Evolutionary conservation across 2,888 invertebrate species (phyloP).

Genomic region (Lottia scabra): DNA sequence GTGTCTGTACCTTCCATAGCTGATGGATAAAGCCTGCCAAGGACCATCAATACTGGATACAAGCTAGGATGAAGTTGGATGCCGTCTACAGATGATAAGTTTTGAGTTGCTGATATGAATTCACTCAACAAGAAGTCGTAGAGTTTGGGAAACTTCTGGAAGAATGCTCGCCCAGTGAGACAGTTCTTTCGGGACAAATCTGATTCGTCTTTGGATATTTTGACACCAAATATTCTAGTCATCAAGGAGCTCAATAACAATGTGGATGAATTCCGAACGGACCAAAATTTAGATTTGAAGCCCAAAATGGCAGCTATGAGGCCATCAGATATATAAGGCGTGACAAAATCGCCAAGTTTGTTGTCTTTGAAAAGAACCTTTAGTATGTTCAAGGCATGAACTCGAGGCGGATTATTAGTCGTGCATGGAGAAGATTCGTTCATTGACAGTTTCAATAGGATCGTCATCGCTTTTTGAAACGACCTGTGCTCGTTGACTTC

Average conservation of each 20-base stretch:
- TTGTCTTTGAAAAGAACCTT: conserved; percentile 84
- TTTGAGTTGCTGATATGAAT: conserved; percentile 62
- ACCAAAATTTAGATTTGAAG: conserved; percentile 82
- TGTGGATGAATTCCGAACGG: conserved; percentile 85
- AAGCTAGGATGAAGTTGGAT: conserved; percentile 74
- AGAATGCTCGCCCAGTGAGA: conserved; percentile 79
- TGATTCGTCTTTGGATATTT: conserved; percentile 71
- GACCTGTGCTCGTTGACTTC: conserved; percentile 73
- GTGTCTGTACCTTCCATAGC: conserved; percentile 79
- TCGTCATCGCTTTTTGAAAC: conserved; percentile 75
- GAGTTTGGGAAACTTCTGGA: conserved; percentile 78
- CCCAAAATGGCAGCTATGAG: conserved; percentile 81
- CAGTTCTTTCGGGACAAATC: conserved; percentile 66
- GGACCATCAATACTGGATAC: conserved; percentile 82
- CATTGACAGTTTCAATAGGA: conserved; percentile 72
- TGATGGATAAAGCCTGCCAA: conserved; percentile 83
- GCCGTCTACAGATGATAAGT: conserved; percentile 11
- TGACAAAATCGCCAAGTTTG: conserved; percentile 79
- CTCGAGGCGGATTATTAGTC: conserved; percentile 42
- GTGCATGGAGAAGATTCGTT: background rate
- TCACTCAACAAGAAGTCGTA: conserved; percentile 74
- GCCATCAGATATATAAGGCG: conserved; percentile 78
- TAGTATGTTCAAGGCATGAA: conserved; percentile 89
- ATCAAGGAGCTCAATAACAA: conserved; percentile 86
- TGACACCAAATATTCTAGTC: conserved; percentile 88